A percentile compares a stretch with the other conserved stretches of the same genome.
These are phyloP conservation scores for Oxygymnocypris stewartii DNA, from an alignment of 2,113 vertebrate genomes.

Conservation along the genomic window DNA sequence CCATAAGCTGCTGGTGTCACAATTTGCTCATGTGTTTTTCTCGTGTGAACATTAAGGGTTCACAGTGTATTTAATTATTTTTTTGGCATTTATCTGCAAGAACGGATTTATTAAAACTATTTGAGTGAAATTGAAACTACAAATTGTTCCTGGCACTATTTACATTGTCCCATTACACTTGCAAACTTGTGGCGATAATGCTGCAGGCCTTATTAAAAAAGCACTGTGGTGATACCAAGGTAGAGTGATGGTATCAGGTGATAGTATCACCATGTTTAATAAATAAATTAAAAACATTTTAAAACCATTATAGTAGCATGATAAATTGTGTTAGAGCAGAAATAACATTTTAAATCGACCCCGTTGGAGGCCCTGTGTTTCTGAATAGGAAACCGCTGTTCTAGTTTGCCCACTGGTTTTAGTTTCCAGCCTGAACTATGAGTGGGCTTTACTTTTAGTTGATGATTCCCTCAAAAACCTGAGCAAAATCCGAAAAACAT, in stretches of 20 bases:
- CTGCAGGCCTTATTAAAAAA: neutral
- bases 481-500: neutral
- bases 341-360: neutral
- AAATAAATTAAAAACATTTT: neutral
- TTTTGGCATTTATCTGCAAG: neutral
- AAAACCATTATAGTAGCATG: neutral
- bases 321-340: neutral
- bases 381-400: neutral
- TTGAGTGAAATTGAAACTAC: neutral
- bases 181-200: neutral
- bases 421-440: neutral
- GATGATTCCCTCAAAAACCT: neutral
- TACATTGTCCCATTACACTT: neutral
- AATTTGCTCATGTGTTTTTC: neutral
- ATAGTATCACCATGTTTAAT: neutral
- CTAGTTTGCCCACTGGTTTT: neutral
- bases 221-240: neutral
- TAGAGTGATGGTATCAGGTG: neutral
- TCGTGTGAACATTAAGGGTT: neutral
- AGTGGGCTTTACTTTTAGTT: neutral
- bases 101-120: neutral
- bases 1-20: neutral
- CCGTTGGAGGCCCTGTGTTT: neutral
- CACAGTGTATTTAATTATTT: neutral
- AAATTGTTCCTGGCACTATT: neutral